Percentiles rank a stretch among this genome's conserved stretches.
phyloP scores from a whole-genome alignment of 2,113 vertebrate genomes.

The Micromys minutus region DNA sequence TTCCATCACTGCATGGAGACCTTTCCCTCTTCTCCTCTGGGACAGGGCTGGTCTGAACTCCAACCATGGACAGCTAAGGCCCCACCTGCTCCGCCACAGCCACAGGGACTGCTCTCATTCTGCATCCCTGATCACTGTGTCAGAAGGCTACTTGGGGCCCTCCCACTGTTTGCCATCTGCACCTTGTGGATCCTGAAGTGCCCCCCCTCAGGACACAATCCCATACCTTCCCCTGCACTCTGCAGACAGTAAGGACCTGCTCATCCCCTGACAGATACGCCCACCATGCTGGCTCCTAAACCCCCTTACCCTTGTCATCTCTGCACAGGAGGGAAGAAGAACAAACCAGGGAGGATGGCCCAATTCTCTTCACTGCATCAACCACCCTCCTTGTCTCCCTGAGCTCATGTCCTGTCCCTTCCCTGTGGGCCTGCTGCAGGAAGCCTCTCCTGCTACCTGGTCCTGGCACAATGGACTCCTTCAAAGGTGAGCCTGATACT shows the following conservation, averaged over 20 bases:
- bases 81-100: no score
- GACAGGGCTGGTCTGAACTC: no score
- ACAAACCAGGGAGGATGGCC: not conserved
- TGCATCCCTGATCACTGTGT: no score
- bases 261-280: no score
- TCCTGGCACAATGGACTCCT: not conserved
- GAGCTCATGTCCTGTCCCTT: not conserved
- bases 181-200: not conserved
- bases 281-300: not conserved
- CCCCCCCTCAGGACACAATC: no score
- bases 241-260: no score
- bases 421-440: no score
- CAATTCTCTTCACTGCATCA: not conserved
- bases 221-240: not conserved
- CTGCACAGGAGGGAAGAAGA: not conserved
- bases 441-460: not conserved
- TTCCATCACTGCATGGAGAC: no score
- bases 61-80: no score
- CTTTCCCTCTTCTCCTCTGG: no score
- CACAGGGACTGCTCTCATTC: no score
- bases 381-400: not conserved
- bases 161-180: not conserved
- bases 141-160: not conserved
- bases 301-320: no score
- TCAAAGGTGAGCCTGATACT: not conserved